Conservation (phyloP, 2,888 invertebrate species). For the Agonum fuliginosum region DNA sequence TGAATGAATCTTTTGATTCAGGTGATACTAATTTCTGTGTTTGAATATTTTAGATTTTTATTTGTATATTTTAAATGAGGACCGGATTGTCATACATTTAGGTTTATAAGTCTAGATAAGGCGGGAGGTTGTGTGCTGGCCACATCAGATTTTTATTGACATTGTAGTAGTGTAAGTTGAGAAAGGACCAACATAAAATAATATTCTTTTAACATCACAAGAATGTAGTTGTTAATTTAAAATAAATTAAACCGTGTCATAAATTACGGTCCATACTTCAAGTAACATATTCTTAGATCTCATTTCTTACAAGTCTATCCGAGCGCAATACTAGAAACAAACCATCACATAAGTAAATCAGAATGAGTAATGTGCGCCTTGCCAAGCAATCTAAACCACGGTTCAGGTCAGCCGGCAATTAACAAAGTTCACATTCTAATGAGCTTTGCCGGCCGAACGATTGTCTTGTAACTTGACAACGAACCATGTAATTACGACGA, state of each 20-base stretch:
- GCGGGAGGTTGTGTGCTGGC: too few species aligned
- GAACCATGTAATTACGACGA: constrained; percentile 51
- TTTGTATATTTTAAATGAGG: too few species aligned
- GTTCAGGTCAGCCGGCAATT: constrained; percentile 55
- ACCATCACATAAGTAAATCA: constrained; percentile 37
- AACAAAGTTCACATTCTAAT: constrained; percentile 59
- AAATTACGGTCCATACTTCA: not conserved
- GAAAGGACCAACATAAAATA: not conserved
- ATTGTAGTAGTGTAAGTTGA: too few species aligned
- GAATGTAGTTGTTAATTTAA: not conserved
- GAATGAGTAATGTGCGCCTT: constrained; percentile 25
- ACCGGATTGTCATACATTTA: too few species aligned
- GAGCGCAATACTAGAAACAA: constrained; percentile 25
- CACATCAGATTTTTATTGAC: too few species aligned
- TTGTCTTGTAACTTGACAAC: constrained; percentile 58
- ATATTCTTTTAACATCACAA: not conserved
- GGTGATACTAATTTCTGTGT: too few species aligned
- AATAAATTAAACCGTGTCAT: not conserved
- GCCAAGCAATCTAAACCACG: not conserved
- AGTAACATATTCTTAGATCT: too few species aligned
- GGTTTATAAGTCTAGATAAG: too few species aligned
- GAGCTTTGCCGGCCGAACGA: constrained; percentile 47
- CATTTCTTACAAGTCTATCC: constrained; percentile 6
- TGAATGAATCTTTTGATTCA: too few species aligned
- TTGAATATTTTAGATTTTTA: too few species aligned